Evolutionary conservation across 1,140 invertebrate species (phyloP).

Genomic region (Drosophila watanabei): DNA sequence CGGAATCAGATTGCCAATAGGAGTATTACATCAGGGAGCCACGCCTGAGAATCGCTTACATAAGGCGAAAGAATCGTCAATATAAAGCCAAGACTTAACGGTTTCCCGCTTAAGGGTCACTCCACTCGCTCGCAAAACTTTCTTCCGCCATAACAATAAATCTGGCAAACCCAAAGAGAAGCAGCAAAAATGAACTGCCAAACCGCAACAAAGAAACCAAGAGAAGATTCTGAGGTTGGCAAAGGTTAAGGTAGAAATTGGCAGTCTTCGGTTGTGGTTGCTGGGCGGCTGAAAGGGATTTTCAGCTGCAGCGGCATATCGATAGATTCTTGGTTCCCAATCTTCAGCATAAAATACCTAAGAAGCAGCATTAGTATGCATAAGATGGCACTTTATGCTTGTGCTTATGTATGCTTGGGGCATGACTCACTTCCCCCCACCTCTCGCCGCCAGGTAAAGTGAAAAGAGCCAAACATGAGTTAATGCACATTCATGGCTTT

Average conservation of each 20-base stretch:
- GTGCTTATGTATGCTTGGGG: constrained; percentile 12
- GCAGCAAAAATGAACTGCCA: constrained; percentile 18
- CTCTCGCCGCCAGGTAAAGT: constrained; percentile 24
- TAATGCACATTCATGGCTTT: constrained; percentile 79
- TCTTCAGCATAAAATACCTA: constrained; percentile 17
- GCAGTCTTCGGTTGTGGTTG: constrained; percentile 17
- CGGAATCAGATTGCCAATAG: constrained; percentile 11
- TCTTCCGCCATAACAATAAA: constrained; percentile 39
- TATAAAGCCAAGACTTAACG: constrained; percentile 14
- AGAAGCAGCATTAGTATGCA: constrained; percentile 36
- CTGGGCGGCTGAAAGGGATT: constrained; percentile 2
- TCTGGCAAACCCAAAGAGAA: constrained; percentile 18
- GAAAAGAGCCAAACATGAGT: constrained; percentile 73
- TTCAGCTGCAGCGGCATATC: constrained; percentile 1
- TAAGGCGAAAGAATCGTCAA: constrained; percentile 12
- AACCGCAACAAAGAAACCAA: constrained; percentile 24
- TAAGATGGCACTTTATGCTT: constrained; percentile 9
- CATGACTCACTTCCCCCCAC: constrained; percentile 37
- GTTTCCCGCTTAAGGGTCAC: constrained; percentile 39
- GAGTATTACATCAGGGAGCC: constrained; percentile 5
- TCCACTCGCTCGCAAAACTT: constrained; percentile 34
- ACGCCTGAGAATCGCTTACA: constrained; percentile 9
- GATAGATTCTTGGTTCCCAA: constrained; percentile 25
- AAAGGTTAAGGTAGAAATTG: constrained; percentile 55
- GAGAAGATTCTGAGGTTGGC: constrained; percentile 26